phyloP scores from a whole-genome alignment of 2,888 invertebrate species.

The Drosophila glabriapex region DNA sequence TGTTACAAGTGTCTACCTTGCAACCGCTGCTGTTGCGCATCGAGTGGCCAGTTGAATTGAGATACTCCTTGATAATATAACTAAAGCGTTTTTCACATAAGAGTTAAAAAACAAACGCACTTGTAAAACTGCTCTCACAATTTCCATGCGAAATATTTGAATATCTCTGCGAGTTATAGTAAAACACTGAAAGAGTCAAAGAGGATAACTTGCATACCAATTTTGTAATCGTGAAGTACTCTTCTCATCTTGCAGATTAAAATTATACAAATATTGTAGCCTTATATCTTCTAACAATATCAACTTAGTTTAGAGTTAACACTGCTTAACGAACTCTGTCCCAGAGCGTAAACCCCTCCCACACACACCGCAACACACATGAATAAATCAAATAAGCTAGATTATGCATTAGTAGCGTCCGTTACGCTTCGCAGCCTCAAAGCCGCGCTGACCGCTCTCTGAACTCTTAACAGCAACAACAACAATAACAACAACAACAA shows the following conservation, averaged over 20 bases:
- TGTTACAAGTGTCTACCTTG: not conserved
- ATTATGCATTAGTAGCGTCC: conserved; percentile 31
- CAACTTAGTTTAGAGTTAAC: conserved; percentile 3
- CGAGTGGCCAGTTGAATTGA: conserved; percentile 8
- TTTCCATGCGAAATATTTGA: not conserved
- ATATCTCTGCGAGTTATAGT: not conserved
- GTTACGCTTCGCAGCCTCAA: conserved; percentile 26
- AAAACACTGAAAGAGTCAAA: not conserved
- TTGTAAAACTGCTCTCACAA: not conserved
- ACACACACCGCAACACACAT: not conserved
- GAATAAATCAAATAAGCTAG: conserved; percentile 42
- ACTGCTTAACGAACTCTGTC: not conserved
- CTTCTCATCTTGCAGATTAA: not conserved
- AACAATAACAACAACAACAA: not conserved
- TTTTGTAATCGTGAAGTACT: not conserved
- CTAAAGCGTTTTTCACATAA: not conserved
- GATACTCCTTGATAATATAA: conserved; percentile 1
- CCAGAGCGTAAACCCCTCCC: not conserved
- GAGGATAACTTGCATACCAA: not conserved
- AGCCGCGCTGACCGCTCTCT: conserved; percentile 36
- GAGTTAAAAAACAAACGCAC: not conserved
- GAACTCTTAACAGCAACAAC: conserved; percentile 9
- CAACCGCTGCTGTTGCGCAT: conserved; percentile 12
- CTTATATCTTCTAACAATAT: not conserved
- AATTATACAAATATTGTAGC: not conserved